Base-by-base conservation (phyloP, 2,888 invertebrate genomes). In the Cryptophagus acutangulus region DNA sequence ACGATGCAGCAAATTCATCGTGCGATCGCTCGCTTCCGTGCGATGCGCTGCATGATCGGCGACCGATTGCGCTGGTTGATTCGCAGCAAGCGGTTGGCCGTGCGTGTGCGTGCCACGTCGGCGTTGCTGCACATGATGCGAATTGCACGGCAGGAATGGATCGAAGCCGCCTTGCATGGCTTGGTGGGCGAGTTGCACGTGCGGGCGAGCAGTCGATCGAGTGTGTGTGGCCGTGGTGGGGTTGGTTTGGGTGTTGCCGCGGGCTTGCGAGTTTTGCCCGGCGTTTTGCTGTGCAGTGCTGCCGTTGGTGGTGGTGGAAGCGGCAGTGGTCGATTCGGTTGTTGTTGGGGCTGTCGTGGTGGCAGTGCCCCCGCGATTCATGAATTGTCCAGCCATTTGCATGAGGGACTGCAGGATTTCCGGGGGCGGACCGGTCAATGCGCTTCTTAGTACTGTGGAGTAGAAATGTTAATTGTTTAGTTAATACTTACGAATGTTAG, bases 181-280 rank as follows among this genome's bases (percentile, higher is more conserved):
- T 53, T 73, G 73, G 41, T 75, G 71, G 9, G 77, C 76, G 33
- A 81, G 73, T 58, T 82, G 82, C 6, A 82, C 78, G 55, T 83
- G 82, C 1, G 83, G 82, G 16, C 84, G 74, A 3, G 80, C 70
- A 10, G 83, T 82, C 36, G 81, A 80, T 24, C 82, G 73, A 2
- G 83, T 84, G 58, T 82, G 78, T 1, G 83, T 83, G 1, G 82
- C 74, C 14, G 82, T 83, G 6, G 83, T 84, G 14, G 82, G 81
- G 63, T 82, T 76, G 2, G 84, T 83, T 31, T 78, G 78, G 2
- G 81, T 77, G 51, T 78, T 80, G 8, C 77, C 78, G 38, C 81
- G 74, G 3, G 73, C 72, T 53, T 73, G 73, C 10, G 71, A 71
- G 48, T 70, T 71, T 43, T 71, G 71, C n/a, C 65, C 64, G 10